Evolutionary conservation across 1,140 invertebrate species (phyloP).

Genomic region (Drosophila pallidifrons): DNA sequence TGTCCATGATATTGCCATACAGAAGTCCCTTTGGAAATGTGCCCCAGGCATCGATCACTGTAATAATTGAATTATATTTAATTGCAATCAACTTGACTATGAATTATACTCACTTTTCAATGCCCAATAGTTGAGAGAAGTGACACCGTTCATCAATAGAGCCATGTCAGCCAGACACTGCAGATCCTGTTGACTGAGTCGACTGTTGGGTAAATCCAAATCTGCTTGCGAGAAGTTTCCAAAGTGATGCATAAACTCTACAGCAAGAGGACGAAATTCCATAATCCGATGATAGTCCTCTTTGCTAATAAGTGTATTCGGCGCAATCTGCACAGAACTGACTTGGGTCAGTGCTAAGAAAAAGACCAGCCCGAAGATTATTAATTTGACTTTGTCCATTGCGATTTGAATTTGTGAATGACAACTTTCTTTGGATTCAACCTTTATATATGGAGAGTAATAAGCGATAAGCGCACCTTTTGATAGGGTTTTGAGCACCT

Average conservation of each 20-base stretch:
- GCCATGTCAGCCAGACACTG: slow-evolving; percentile 15
- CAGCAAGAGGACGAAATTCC: slow-evolving; percentile 16
- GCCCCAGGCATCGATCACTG: slow-evolving; percentile 69
- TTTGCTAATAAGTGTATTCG: neutral
- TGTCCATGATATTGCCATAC: slow-evolving; percentile 32
- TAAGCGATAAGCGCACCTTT: neutral
- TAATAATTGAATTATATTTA: neutral
- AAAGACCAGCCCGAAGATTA: slow-evolving; percentile 9
- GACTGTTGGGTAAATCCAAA: neutral
- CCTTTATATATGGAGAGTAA: slow-evolving; percentile 1
- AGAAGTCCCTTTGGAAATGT: slow-evolving; percentile 41
- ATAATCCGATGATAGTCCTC: neutral
- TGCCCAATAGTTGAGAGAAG: slow-evolving; percentile 8
- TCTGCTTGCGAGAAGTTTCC: slow-evolving; percentile 4
- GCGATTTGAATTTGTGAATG: slow-evolving; percentile 1
- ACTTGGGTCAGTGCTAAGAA: slow-evolving; percentile 6
- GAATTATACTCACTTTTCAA: slow-evolving; percentile 32
- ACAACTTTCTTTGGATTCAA: neutral
- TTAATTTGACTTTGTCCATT: slow-evolving; percentile 25
- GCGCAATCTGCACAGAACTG: neutral
- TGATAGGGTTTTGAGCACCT: neutral
- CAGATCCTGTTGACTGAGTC: slow-evolving; percentile 11
- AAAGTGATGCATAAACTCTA: slow-evolving; percentile 4
- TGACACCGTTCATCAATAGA: neutral
- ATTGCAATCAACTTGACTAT: neutral